Conservation (phyloP, 2,797 vertebrate genomes). For the Lepus oiostolus region DNA sequence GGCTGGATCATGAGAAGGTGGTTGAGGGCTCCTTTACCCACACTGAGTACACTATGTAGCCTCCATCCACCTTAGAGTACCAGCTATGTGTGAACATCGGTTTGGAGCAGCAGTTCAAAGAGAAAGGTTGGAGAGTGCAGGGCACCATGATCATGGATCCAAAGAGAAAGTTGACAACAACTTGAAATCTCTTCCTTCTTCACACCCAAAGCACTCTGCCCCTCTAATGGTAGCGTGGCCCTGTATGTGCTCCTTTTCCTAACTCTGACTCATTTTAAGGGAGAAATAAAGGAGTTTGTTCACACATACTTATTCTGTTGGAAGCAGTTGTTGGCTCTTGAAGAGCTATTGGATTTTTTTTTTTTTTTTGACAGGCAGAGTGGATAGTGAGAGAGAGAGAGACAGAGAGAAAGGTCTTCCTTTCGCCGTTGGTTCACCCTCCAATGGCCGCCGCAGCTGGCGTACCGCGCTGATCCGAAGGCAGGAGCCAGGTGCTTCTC, state of each 20-base stretch:
- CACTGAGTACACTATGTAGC: neutral
- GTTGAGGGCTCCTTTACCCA: neutral
- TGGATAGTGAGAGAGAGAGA: too few relatives aligned
- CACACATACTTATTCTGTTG: neutral
- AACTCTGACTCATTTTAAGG: neutral
- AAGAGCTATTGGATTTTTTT: neutral
- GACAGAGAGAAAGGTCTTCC: too few relatives aligned
- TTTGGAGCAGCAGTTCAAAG: neutral
- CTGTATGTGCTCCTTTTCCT: neutral
- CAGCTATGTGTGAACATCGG: neutral
- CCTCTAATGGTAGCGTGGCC: neutral
- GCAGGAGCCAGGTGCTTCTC: too few relatives aligned
- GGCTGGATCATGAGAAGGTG: neutral
- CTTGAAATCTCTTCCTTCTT: neutral
- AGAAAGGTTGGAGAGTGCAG: neutral
- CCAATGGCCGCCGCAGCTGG: too few relatives aligned
- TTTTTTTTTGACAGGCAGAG: too few relatives aligned
- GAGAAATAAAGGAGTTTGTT: neutral
- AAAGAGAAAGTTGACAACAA: neutral
- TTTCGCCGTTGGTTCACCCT: too few relatives aligned
- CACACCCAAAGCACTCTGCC: rapidly evolving
- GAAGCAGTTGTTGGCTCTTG: neutral
- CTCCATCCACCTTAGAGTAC: neutral
- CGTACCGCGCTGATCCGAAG: too few relatives aligned
- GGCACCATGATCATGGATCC: too few relatives aligned